phyloP scores from a whole-genome alignment of 1,140 invertebrate species.

The Macrocentrus cingulum region DNA sequence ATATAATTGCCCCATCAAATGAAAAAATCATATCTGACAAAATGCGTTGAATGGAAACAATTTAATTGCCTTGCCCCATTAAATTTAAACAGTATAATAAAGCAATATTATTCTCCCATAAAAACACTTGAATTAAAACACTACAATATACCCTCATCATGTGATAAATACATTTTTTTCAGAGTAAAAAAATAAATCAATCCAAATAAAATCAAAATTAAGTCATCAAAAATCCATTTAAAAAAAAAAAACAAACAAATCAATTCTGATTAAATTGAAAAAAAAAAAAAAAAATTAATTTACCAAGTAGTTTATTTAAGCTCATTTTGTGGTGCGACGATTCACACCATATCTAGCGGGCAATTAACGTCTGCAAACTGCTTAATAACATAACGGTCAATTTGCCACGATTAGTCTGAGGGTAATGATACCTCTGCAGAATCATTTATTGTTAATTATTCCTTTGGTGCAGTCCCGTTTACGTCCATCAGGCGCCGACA shows the following conservation, averaged over 20 bases:
- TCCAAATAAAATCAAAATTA: too few relatives aligned
- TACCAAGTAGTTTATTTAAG: neutral
- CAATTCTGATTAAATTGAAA: too few relatives aligned
- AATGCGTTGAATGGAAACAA: neutral
- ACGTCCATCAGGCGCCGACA: conserved; percentile 46
- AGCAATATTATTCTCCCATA: too few relatives aligned
- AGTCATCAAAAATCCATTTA: too few relatives aligned
- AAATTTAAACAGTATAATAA: neutral
- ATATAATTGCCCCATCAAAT: conserved; percentile 11
- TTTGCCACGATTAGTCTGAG: conserved; percentile 47
- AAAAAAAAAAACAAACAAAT: too few relatives aligned
- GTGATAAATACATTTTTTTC: too few relatives aligned
- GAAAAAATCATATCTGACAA: conserved; percentile 6
- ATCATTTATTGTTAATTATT: conserved; percentile 57
- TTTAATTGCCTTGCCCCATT: neutral
- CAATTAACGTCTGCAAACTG: conserved; percentile 43
- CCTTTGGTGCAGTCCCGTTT: conserved; percentile 15
- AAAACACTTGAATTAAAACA: too few relatives aligned
- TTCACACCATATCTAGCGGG: conserved; percentile 38
- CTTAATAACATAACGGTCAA: conserved; percentile 54
- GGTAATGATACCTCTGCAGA: conserved; percentile 47
- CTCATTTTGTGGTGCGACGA: conserved; percentile 27
- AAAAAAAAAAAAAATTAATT: too few relatives aligned
- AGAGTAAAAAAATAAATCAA: too few relatives aligned
- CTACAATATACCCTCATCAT: too few relatives aligned